phyloP scores from a whole-genome alignment of 2,797 vertebrate genomes.

The Semotilus atromaculatus region DNA sequence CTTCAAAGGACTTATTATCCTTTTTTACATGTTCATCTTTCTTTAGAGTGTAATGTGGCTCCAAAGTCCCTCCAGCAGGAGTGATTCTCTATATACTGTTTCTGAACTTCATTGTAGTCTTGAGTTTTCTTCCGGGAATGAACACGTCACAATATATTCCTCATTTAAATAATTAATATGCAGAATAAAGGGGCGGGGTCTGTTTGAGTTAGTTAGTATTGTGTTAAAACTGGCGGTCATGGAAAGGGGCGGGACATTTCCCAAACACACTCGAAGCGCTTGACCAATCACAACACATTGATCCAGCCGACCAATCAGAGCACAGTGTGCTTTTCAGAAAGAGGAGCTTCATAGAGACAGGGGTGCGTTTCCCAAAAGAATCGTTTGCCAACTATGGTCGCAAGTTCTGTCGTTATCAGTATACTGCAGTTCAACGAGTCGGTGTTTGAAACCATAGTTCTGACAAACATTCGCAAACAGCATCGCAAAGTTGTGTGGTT shows the following conservation, averaged over 20 bases:
- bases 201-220: neutral
- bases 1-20: too few species aligned
- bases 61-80: neutral
- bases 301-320: neutral
- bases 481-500: too few species aligned
- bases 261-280: rapidly evolving
- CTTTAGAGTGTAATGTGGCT: too few species aligned
- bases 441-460: too few species aligned
- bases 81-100: neutral
- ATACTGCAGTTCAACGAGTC: too few species aligned
- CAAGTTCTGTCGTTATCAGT: too few species aligned
- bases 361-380: neutral
- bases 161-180: neutral
- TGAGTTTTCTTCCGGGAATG: neutral
- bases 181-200: neutral
- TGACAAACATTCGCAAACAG: too few species aligned
- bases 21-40: too few species aligned
- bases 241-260: neutral
- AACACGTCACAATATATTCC: neutral
- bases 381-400: too few species aligned
- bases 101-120: neutral
- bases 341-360: neutral
- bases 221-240: neutral
- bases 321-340: neutral
- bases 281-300: neutral